phyloP scores from a whole-genome alignment of 2,797 vertebrate species.

The Phalanger gymnotis region DNA sequence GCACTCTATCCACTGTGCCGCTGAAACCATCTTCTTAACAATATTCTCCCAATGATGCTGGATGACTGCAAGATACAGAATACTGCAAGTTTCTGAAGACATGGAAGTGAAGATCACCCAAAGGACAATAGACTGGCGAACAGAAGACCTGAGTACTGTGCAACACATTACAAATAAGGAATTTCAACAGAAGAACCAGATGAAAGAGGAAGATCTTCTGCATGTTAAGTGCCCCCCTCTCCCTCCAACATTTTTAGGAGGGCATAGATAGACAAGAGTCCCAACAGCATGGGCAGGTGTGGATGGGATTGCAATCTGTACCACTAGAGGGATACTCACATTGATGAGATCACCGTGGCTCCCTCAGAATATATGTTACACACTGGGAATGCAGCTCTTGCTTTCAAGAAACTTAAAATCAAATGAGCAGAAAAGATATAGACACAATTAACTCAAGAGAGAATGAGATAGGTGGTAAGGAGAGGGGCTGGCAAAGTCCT shows the following conservation, averaged over 20 bases:
- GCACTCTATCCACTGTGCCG: background rate
- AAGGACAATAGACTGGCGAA: background rate
- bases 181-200: background rate
- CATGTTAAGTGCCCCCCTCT: background rate
- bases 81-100: background rate
- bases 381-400: background rate
- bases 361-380: background rate
- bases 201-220: background rate
- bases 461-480: conserved; percentile 8
- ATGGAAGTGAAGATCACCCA: background rate
- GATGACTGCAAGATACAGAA: background rate
- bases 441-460: background rate
- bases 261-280: background rate
- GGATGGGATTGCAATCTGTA: background rate
- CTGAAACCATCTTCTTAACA: background rate
- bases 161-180: background rate
- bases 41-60: background rate
- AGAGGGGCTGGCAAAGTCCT: background rate
- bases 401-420: background rate
- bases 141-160: background rate
- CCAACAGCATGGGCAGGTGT: background rate
- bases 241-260: background rate
- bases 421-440: background rate
- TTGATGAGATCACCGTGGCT: background rate
- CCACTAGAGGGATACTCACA: background rate